These are phyloP conservation scores for Ethmia dodecea DNA, from an alignment of 2,888 invertebrate genomes.

Conservation along the genomic window DNA sequence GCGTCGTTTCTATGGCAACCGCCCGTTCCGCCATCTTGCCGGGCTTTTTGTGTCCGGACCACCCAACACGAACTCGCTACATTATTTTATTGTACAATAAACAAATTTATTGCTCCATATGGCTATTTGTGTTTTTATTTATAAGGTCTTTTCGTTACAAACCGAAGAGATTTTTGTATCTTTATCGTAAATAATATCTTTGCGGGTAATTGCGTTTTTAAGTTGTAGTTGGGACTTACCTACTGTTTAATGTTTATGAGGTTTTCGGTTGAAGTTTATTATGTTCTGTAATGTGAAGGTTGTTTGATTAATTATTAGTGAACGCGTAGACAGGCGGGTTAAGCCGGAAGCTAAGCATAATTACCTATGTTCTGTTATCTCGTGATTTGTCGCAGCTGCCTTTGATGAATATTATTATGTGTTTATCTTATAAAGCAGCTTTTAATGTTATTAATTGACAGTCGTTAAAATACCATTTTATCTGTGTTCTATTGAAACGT, in stretches of 20 bases:
- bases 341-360: slow-evolving; percentile 1
- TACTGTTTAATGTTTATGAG: background rate
- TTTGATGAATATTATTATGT: too few species aligned
- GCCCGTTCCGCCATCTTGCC: slow-evolving; percentile 51
- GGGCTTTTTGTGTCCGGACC: slow-evolving; percentile 63
- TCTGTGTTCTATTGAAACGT: too few species aligned
- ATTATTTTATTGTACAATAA: slow-evolving; percentile 77
- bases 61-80: slow-evolving; percentile 68
- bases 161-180: slow-evolving; percentile 47
- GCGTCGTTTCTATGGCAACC: slow-evolving; percentile 49
- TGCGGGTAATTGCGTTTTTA: slow-evolving; percentile 43
- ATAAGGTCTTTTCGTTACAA: slow-evolving; percentile 64
- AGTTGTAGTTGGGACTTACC: slow-evolving; percentile 18
- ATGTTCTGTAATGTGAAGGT: background rate
- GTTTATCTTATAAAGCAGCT: too few species aligned
- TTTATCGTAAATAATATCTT: too few species aligned
- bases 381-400: background rate
- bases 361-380: background rate
- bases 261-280: background rate
- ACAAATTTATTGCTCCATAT: slow-evolving; percentile 76
- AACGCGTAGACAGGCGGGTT: slow-evolving; percentile 8
- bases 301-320: slow-evolving; percentile 17
- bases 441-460: too few species aligned
- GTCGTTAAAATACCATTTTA: too few species aligned
- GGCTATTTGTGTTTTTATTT: slow-evolving; percentile 74